These are phyloP conservation scores for Druceiella hillmani DNA, from an alignment of 2,888 invertebrate species.

Conservation along the genomic window DNA sequence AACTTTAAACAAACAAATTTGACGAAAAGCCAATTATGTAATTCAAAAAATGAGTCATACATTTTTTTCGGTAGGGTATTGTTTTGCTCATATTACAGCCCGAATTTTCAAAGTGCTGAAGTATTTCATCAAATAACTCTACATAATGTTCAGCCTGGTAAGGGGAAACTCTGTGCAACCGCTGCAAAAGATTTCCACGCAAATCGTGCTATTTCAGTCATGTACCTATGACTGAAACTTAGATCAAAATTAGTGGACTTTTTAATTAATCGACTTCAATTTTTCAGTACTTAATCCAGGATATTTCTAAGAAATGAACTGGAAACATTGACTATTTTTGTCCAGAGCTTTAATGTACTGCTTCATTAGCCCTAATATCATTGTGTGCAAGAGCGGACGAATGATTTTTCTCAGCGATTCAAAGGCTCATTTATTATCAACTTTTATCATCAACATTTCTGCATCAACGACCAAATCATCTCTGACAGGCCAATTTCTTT, in stretches of 20 bases:
- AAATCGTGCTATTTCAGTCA: conserved; percentile 6
- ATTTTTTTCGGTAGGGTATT: background rate
- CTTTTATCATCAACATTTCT: no score
- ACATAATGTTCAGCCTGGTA: conserved; percentile 2
- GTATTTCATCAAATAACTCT: background rate
- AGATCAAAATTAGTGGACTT: conserved; percentile 2
- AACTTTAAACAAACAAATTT: no score
- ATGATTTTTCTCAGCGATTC: background rate
- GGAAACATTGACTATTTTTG: background rate
- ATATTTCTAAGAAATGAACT: conserved; percentile 11
- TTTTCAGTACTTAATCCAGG: conserved; percentile 17
- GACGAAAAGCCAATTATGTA: no score
- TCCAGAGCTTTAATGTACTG: background rate
- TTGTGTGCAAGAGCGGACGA: background rate
- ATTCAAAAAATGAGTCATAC: no score
- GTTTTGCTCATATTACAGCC: background rate
- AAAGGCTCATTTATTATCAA: conserved; percentile 1
- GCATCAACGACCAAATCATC: conserved; percentile 3
- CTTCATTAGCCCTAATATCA: no score
- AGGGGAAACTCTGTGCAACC: conserved; percentile 6
- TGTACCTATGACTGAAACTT: no score
- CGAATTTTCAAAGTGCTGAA: background rate
- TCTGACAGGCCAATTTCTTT: no score
- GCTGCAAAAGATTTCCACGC: conserved; percentile 9
- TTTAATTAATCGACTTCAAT: conserved; percentile 12